Evolutionary conservation across 2,797 vertebrate species (phyloP), one percentile per base, ranked within the genome.

Genomic region (Macropus fuliginosus): DNA sequence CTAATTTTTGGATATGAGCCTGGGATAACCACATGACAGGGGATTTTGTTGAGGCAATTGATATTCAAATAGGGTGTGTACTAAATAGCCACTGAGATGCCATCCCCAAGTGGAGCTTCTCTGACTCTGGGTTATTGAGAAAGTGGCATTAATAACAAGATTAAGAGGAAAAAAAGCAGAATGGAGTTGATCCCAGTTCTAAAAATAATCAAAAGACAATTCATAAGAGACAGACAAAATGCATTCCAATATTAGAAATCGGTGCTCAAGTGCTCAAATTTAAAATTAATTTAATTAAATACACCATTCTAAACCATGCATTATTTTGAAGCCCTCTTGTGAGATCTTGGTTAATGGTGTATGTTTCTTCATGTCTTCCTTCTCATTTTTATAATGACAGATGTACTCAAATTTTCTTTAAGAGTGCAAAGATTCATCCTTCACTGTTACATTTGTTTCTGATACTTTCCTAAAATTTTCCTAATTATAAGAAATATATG

Each of bases 231-330:
- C 34, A 95, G 92, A 94, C 94, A 97, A 74, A 96, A 94, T 92
- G 1, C 74, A 50, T 91, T 97, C 94, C 96, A 55, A 94, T 97
- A 96, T 92, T 46, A 11, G 50, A 93, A 74, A 34, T 93, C 94
- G 95, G 96, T 91, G 54, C 93, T 97, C 95, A 95, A 89, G n/a
- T 92, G 24, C 57, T 96, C 66, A 96, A 90, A 97, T 97, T 97
- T 97, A 96, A 97, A 98, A 96, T 57, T 95, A 97, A 96, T 97
- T 97, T 97, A 97, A 98, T 98, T 98, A 97, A 97, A 97, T 97
- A 95, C 95, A 95, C 81, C 74, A 54, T 95, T 97, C 96, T 94
- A 97, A 96, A 94, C 93, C 89, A 94, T 94, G 62, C 90, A 96
- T 97, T 97, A 95, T 91, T 93, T 9, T 91, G 54, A 97, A 94